phyloP scores from a whole-genome alignment of 2,797 vertebrate genomes.

The Pangasius macronema region DNA sequence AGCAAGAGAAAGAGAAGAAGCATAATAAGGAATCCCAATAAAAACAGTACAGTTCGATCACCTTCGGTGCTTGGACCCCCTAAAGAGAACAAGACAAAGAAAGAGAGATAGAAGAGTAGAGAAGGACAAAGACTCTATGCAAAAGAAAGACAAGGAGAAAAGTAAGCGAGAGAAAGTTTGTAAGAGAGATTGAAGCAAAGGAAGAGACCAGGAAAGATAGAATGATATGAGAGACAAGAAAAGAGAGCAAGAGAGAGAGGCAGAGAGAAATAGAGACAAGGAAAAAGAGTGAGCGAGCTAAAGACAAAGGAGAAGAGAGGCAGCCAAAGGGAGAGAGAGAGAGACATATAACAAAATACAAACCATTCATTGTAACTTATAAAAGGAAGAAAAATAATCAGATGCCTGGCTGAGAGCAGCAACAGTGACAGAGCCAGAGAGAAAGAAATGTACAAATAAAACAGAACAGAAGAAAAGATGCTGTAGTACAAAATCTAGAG shows the following conservation, averaged over 20 bases:
- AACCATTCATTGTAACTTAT: background rate
- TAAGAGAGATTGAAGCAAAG: background rate
- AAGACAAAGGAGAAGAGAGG: background rate
- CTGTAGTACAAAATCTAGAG: background rate
- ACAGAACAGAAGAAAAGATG: background rate
- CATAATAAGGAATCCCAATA: background rate
- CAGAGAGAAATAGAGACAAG: background rate
- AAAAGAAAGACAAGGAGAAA: background rate
- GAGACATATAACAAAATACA: background rate
- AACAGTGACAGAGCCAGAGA: background rate
- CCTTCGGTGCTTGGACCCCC: background rate
- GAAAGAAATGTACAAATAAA: background rate
- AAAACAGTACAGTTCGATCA: background rate
- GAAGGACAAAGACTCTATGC: background rate
- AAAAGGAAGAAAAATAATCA: conserved; percentile 9
- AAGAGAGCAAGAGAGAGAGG: background rate
- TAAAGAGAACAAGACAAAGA: conserved; percentile 18
- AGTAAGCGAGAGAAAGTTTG: background rate
- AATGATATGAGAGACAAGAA: background rate
- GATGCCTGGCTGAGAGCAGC: background rate
- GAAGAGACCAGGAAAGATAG: background rate
- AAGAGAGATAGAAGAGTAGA: background rate
- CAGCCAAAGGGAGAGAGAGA: conserved; percentile 14
- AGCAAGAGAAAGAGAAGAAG: background rate
- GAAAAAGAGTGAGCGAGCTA: background rate